Evolutionary conservation across 2,113 vertebrate species (phyloP), one percentile per base, ranked within the genome.

Genomic region (Dasyornis broadbenti): DNA sequence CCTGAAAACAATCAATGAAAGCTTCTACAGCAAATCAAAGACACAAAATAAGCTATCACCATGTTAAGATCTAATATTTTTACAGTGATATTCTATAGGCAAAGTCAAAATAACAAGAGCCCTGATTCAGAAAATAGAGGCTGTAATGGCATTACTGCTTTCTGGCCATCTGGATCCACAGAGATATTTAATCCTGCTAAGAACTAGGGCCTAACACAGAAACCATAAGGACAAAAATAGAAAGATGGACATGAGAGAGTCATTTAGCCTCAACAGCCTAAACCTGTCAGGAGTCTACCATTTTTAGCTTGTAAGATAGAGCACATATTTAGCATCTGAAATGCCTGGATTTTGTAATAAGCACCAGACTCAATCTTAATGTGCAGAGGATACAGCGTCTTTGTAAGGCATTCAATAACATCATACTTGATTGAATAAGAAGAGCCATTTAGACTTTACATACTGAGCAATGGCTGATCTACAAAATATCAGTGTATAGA

Each of bases 321-420:
- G 73, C 39, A 52, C 15, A 27, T 90, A 95, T 86, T 97, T 97
- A 97, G 95, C 95, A 97, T 97, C 95, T 96, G 89, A 98, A 97
- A 97, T 97, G 95, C 96, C 88, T 90, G 84, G 53, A 78, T 97
- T 98, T 96, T 85, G 52, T 94, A 97, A 90, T 88, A 96, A 98
- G 97, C 86, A 95, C 73, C 86, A 97, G 95, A 96, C 85, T 95
- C 92, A 96, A 96, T 97, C 95, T 95, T 97, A 98, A 97, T 94
- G 89, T 94, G 92, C 90, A 97, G 97, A 97, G 95, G 90, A 95
- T 93, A 96, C 80, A 86, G 71, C 49, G 17, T 91, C 90, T 97
- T 97, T 98, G 86, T 94, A 91, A 92, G 52, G 14, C 90, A 72
- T 85, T 97, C 96, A 96, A 68, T 95, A 98, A 95, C 88, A 87